These are phyloP conservation scores for Halcyon chelicuti DNA, from an alignment of 2,797 vertebrate species.

Conservation along the genomic window DNA sequence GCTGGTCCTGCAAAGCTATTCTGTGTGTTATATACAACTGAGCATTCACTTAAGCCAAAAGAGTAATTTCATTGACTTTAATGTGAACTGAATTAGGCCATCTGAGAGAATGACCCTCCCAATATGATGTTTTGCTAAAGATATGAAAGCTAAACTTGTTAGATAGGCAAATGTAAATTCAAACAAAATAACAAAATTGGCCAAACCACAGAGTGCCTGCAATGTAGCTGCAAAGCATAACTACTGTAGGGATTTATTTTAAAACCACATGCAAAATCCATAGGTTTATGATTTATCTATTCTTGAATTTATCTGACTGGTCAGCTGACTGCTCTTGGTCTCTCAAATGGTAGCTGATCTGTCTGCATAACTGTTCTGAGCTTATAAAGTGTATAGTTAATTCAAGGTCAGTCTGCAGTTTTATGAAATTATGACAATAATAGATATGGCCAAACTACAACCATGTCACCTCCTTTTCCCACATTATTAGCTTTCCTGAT, in stretches of 20 bases:
- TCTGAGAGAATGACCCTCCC: neutral
- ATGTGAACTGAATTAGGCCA: neutral
- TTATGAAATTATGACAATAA: constrained; percentile 31
- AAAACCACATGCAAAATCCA: neutral
- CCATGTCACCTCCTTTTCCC: neutral
- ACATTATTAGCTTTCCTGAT: neutral
- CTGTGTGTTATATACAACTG: neutral
- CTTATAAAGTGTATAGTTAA: neutral
- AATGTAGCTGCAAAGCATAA: neutral
- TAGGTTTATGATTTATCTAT: neutral
- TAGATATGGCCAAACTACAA: neutral
- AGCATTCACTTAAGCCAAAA: neutral
- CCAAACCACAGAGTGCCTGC: neutral
- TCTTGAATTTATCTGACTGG: neutral
- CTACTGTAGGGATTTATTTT: neutral
- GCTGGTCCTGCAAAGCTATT: neutral
- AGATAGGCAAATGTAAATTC: neutral
- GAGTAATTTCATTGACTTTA: neutral
- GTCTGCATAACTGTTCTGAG: neutral
- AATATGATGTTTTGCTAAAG: neutral
- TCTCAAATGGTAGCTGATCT: neutral
- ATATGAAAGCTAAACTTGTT: neutral
- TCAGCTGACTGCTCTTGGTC: neutral
- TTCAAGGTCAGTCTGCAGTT: constrained; percentile 10
- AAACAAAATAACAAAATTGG: neutral